Conservation (phyloP, 1,140 invertebrate species). For the Drosophila lini region DNA sequence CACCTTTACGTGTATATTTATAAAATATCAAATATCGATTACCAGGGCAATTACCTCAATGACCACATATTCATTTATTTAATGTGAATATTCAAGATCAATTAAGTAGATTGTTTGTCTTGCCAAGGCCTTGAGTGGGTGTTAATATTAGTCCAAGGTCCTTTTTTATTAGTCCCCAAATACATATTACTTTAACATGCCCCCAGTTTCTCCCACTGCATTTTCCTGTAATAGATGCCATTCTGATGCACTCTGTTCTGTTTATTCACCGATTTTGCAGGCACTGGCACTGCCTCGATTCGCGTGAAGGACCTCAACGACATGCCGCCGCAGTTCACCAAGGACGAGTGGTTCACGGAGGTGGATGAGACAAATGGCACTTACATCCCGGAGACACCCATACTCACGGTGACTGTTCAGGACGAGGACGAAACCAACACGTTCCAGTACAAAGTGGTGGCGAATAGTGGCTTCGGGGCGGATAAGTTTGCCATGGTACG, state of each 20-base stretch:
- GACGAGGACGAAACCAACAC: constrained; percentile 88
- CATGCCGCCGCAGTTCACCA: constrained; percentile 88
- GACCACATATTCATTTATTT: neutral
- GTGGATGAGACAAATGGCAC: constrained; percentile 88
- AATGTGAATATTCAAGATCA: neutral
- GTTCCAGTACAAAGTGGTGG: constrained; percentile 86
- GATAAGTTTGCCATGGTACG: constrained; percentile 89
- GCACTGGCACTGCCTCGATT: constrained; percentile 86
- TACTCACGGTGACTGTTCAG: constrained; percentile 88
- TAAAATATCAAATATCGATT: constrained; percentile 1
- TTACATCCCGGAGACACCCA: constrained; percentile 87
- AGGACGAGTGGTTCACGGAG: constrained; percentile 88
- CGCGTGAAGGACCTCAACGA: constrained; percentile 87
- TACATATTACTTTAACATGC: no score
- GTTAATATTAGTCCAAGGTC: neutral
- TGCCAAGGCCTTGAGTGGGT: neutral
- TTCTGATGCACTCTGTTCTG: constrained; percentile 11
- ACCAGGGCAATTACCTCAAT: constrained; percentile 2
- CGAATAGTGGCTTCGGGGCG: constrained; percentile 87
- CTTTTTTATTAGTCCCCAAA: no score
- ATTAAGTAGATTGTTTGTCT: neutral
- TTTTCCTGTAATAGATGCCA: constrained; percentile 18
- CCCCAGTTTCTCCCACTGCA: constrained; percentile 10
- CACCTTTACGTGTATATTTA: neutral
- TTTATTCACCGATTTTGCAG: constrained; percentile 44